Evolutionary conservation across 2,113 vertebrate genomes (phyloP).

Genomic region (Morone chrysops): DNA sequence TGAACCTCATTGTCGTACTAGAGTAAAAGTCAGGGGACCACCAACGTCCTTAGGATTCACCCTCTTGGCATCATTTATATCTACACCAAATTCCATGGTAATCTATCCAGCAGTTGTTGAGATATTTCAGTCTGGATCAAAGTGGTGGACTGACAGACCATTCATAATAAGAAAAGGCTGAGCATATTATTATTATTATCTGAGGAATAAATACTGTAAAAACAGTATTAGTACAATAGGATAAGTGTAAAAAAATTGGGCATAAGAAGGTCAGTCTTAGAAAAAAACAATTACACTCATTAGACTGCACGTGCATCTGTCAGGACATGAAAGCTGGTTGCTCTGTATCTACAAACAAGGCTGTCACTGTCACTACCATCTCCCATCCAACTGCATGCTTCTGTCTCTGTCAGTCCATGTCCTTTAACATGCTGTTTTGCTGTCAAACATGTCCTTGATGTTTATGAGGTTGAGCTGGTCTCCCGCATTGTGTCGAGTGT

Average conservation of each 20-base stretch:
- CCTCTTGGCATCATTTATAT: not conserved
- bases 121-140: not conserved
- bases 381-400: constrained; percentile 6
- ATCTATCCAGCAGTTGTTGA: not conserved
- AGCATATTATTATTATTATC: not conserved
- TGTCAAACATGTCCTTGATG: constrained; percentile 57
- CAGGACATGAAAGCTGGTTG: constrained; percentile 43
- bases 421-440: constrained; percentile 34
- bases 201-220: not conserved
- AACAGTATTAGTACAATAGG: not conserved
- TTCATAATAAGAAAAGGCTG: not conserved
- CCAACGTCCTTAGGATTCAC: not conserved
- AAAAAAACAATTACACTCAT: constrained; percentile 44
- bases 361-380: constrained; percentile 40
- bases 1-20: not conserved
- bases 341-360: constrained; percentile 32
- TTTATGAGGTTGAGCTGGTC: constrained; percentile 45
- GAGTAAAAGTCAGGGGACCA: not conserved
- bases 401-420: constrained; percentile 27
- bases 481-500: constrained; percentile 35
- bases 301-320: constrained; percentile 49
- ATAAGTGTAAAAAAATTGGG: not conserved
- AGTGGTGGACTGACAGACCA: not conserved
- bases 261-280: constrained; percentile 19
- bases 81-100: not conserved